phyloP scores from a whole-genome alignment of 2,113 vertebrate genomes.

The Phyllopteryx taeniolatus region DNA sequence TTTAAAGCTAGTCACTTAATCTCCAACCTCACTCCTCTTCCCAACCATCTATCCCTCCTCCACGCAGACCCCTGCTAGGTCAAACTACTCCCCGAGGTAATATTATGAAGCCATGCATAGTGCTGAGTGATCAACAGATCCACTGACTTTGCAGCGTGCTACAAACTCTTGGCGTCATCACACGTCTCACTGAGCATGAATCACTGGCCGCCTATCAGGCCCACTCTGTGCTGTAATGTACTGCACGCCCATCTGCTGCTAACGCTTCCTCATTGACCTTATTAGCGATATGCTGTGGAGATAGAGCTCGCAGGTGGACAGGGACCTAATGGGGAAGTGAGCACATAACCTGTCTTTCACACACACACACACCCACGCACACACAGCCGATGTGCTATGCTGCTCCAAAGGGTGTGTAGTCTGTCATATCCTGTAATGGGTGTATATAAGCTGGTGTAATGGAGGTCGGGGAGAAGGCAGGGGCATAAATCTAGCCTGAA shows the following conservation, averaged over 20 bases:
- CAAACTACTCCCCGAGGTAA: slow-evolving; percentile 62
- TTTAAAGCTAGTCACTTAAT: slow-evolving; percentile 57
- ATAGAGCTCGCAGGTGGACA: slow-evolving; percentile 60
- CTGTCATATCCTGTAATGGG: slow-evolving; percentile 79
- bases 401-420: slow-evolving; percentile 67
- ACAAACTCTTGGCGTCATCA: slow-evolving; percentile 61
- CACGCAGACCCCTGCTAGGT: slow-evolving; percentile 40
- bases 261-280: slow-evolving; percentile 69
- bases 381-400: slow-evolving; percentile 45
- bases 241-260: slow-evolving; percentile 60
- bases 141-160: slow-evolving; percentile 51
- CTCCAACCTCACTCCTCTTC: slow-evolving; percentile 45
- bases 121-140: slow-evolving; percentile 61
- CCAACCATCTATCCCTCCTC: slow-evolving; percentile 17
- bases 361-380: slow-evolving; percentile 8
- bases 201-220: slow-evolving; percentile 45
- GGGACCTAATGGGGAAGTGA: slow-evolving; percentile 63
- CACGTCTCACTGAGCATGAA: slow-evolving; percentile 62
- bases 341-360: slow-evolving; percentile 41
- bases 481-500: slow-evolving; percentile 74
- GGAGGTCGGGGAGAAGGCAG: slow-evolving; percentile 73
- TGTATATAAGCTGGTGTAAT: slow-evolving; percentile 75
- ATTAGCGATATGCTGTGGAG: slow-evolving; percentile 59
- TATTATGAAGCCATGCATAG: slow-evolving; percentile 48
- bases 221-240: slow-evolving; percentile 56